Evolutionary conservation across 2,888 invertebrate genomes (phyloP).

Genomic region (Tridacna crocea): DNA sequence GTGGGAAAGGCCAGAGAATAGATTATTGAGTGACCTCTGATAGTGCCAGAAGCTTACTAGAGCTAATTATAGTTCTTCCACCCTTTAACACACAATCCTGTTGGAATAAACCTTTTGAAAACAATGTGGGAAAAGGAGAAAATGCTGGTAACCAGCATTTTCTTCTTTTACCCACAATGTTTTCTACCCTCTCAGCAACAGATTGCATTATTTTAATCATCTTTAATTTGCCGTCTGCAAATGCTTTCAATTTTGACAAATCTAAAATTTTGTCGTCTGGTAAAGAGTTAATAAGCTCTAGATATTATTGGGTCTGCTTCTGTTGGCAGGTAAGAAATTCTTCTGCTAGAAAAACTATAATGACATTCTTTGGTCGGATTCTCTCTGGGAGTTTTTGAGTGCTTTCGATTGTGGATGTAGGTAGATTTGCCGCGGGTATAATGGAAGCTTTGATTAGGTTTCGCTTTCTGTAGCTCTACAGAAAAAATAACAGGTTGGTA

Average conservation of each 20-base stretch:
- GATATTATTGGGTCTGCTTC: slow-evolving; percentile 20
- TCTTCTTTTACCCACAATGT: no score
- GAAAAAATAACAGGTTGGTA: slow-evolving; percentile 3
- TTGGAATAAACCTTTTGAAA: not conserved
- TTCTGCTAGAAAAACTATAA: slow-evolving; percentile 23
- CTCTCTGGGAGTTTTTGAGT: not conserved
- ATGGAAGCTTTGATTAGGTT: not conserved
- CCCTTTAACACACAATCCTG: not conserved
- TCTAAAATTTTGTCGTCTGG: not conserved
- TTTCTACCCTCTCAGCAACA: no score
- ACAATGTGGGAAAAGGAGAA: not conserved
- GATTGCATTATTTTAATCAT: no score
- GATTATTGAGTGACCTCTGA: slow-evolving; percentile 12
- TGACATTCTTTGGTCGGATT: slow-evolving; percentile 26
- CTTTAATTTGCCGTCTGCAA: no score
- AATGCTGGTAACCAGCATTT: no score
- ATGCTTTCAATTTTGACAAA: not conserved
- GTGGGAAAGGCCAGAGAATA: not conserved
- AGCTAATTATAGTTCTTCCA: not conserved
- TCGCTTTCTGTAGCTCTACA: not conserved
- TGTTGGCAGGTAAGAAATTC: slow-evolving; percentile 19
- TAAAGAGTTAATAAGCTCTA: slow-evolving; percentile 3
- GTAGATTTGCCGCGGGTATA: not conserved
- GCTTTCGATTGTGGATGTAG: slow-evolving; percentile 10
- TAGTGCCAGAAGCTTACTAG: not conserved